phyloP scores from a whole-genome alignment of 1,140 invertebrate genomes.

The Microplitis mediator region DNA sequence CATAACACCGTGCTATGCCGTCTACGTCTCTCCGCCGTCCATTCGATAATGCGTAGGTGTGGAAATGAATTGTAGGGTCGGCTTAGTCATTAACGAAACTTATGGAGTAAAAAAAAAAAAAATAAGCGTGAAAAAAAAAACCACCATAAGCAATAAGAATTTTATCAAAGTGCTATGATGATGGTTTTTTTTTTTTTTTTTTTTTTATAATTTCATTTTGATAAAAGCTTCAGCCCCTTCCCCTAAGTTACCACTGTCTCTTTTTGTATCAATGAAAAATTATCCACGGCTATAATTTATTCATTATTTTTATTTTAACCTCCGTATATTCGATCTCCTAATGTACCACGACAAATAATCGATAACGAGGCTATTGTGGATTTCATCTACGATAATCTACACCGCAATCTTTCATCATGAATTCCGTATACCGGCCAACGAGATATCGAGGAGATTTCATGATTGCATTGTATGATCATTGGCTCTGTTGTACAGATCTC shows the following conservation, averaged over 20 bases:
- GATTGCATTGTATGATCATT: constrained; percentile 25
- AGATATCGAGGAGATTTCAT: constrained; percentile 12
- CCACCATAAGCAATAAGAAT: background rate
- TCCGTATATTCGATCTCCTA: background rate
- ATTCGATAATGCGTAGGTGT: constrained; percentile 51
- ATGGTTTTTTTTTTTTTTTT: too few species aligned
- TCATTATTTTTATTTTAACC: too few species aligned
- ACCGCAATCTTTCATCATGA: constrained; percentile 14
- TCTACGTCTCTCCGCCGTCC: background rate
- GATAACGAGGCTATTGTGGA: constrained; percentile 24
- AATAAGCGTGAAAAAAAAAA: constrained; percentile 14
- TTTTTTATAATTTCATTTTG: background rate
- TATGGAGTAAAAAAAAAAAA: constrained; percentile 30
- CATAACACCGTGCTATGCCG: background rate
- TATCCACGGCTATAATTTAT: too few species aligned
- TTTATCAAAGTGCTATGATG: background rate
- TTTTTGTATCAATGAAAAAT: too few species aligned
- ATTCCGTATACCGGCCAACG: constrained; percentile 5
- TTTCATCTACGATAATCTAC: constrained; percentile 9
- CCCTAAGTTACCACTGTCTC: too few species aligned
- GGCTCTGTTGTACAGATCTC: background rate
- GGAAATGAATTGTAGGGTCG: constrained; percentile 52
- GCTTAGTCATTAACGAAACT: constrained; percentile 41
- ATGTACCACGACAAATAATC: constrained; percentile 17
- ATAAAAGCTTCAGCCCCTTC: too few species aligned